Evolutionary conservation across 2,113 vertebrate species (phyloP), one percentile per base, ranked within the genome.

Genomic region (Glaucidium brasilianum): DNA sequence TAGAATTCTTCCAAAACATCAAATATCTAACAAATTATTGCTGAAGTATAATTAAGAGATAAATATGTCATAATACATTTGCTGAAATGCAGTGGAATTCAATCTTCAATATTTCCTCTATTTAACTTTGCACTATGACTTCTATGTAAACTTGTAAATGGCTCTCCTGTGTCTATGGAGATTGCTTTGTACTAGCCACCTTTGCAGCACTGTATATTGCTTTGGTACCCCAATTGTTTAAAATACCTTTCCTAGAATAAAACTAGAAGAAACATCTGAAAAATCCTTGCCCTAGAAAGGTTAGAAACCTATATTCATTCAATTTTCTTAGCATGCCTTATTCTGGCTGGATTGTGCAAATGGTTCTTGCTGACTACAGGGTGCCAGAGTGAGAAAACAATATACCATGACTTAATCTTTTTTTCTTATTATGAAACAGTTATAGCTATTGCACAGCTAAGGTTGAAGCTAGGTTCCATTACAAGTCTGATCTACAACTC

Each of bases 261-360:
- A 91, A 49, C 34, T 68, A 55, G 52, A 49, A 78, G 77, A 91
- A 64, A 60, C 30, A 32, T 75, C 47, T 87, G 34, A 79, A 17
- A 90, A 82, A 94, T 87, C 27, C 12, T 76, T 87, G 29, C 74
- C 66, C 43, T 93, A n/a, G 79, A 87, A 91, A 91, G 89, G 60
- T 93, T 82, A 90, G 77, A 82, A 93, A 92, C 87, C 49, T 76
- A 12, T 82, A 90, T 79, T 96, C 2, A 14, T 85, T 94, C 74
- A 90, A 85, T 95, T 93, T 96, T 96, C 87, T 76, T 96, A 94
- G 84, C 69, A 62, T 94, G 87, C 27, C 19, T 82, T 76, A 62
- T 66, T 34, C 49, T 75, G 35, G 66, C 75, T 85, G 66, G 35
- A 58, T 91, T 93, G 69, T 79, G 81, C 58, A 90, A 92, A 85